Evolutionary conservation across 2,797 vertebrate genomes (phyloP).

Genomic region (Pterois miles): DNA sequence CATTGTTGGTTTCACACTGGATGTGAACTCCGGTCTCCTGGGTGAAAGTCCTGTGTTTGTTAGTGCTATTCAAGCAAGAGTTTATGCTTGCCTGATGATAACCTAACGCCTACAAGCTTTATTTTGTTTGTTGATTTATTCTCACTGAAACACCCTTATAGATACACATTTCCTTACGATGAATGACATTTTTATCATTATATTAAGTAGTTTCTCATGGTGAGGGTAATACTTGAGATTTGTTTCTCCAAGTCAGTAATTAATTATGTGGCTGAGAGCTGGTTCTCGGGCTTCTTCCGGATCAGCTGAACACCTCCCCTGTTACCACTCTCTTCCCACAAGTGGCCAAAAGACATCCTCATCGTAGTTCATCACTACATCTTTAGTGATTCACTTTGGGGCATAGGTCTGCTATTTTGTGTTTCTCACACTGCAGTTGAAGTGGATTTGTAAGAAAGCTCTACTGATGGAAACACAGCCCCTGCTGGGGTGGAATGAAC

Average conservation of each 20-base stretch:
- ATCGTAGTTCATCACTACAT: neutral
- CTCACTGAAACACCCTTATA: neutral
- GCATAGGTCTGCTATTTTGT: neutral
- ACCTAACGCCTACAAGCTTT: too few relatives aligned
- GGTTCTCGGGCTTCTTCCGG: neutral
- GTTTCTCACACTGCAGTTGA: neutral
- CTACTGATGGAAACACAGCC: constrained; percentile 4
- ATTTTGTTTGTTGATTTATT: too few relatives aligned
- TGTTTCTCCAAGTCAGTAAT: neutral
- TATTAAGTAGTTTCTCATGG: neutral
- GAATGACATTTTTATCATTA: neutral
- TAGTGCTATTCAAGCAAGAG: too few relatives aligned
- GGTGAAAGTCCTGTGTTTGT: too few relatives aligned
- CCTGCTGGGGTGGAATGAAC: neutral
- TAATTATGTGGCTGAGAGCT: neutral
- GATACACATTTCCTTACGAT: neutral
- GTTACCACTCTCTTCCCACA: neutral
- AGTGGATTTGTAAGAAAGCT: constrained; percentile 20
- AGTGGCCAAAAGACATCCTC: neutral
- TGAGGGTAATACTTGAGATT: neutral
- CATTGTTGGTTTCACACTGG: too few relatives aligned
- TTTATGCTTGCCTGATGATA: too few relatives aligned
- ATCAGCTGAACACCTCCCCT: neutral
- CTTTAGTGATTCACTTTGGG: neutral
- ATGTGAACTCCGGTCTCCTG: too few relatives aligned